These are phyloP conservation scores for Rhinichthys klamathensis DNA, from an alignment of 2,113 vertebrate species.

Conservation along the genomic window DNA sequence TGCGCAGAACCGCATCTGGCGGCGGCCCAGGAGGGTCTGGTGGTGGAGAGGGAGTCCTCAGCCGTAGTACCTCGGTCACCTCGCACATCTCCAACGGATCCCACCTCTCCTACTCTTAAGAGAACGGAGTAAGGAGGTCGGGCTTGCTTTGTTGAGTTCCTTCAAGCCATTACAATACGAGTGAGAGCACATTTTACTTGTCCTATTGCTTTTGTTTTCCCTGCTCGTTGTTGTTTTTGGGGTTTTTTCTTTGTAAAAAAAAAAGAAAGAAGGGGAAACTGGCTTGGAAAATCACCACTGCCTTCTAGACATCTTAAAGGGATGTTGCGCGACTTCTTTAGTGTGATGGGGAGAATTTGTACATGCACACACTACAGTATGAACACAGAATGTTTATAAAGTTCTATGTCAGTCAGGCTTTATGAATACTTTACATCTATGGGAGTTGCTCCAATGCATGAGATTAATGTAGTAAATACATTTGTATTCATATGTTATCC, in stretches of 20 bases:
- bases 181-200: constrained; percentile 60
- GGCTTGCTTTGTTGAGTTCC: background rate
- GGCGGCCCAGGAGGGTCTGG: constrained; percentile 81
- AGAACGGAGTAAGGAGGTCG: no score
- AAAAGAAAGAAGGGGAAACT: constrained; percentile 55
- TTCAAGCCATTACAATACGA: constrained; percentile 47
- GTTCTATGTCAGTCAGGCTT: constrained; percentile 45
- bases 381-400: constrained; percentile 72
- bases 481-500: constrained; percentile 70
- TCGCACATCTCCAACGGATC: constrained; percentile 93
- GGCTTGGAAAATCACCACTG: constrained; percentile 72
- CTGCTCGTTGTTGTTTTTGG: constrained; percentile 37
- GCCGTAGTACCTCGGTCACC: constrained; percentile 89
- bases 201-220: constrained; percentile 52
- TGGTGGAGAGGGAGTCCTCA: constrained; percentile 79
- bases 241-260: constrained; percentile 58
- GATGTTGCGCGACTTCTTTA: constrained; percentile 64
- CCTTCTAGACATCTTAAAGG: constrained; percentile 77
- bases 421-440: constrained; percentile 64
- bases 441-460: constrained; percentile 73
- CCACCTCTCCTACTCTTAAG: constrained; percentile 89
- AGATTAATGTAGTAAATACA: constrained; percentile 70
- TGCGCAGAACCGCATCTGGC: constrained; percentile 87
- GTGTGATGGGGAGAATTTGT: constrained; percentile 58
- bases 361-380: constrained; percentile 24